Conservation (phyloP, 2,888 invertebrate genomes). For the Lochmaea capreae region DNA sequence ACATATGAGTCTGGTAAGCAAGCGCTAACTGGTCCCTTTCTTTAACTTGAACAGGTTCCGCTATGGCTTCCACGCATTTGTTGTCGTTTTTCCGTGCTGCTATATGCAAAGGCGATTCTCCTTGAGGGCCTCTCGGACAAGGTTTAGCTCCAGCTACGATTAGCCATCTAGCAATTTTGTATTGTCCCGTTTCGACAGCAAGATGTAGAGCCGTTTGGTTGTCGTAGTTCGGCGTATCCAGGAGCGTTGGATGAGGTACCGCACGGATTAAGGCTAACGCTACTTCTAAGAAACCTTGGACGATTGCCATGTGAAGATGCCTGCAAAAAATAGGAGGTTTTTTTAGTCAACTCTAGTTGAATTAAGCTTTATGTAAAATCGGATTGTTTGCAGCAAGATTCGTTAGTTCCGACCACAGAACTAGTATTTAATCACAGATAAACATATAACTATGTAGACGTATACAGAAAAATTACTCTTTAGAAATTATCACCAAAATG, state of each 20-base stretch:
- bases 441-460: no score
- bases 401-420: no score
- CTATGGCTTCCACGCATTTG: conserved; percentile 79
- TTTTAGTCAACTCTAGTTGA: neutral
- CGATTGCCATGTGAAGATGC: conserved; percentile 86
- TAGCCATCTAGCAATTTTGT: conserved; percentile 79
- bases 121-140: conserved; percentile 76
- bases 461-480: no score
- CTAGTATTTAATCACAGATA: no score
- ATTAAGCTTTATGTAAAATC: no score
- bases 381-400: no score
- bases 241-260: conserved; percentile 80
- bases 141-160: conserved; percentile 82
- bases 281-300: conserved; percentile 79
- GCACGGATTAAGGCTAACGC: conserved; percentile 80
- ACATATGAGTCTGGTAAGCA: conserved; percentile 60
- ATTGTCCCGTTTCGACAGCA: conserved; percentile 82
- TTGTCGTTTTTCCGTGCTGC: conserved; percentile 80
- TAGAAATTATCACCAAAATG: no score
- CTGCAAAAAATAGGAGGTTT: conserved; percentile 68
- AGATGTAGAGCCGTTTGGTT: conserved; percentile 88
- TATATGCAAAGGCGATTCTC: conserved; percentile 89
- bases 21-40: conserved; percentile 59
- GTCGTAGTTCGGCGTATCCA: conserved; percentile 85
- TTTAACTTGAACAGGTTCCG: conserved; percentile 73